Conservation (phyloP, 2,797 vertebrate species). For the Pangasius djambal region DNA sequence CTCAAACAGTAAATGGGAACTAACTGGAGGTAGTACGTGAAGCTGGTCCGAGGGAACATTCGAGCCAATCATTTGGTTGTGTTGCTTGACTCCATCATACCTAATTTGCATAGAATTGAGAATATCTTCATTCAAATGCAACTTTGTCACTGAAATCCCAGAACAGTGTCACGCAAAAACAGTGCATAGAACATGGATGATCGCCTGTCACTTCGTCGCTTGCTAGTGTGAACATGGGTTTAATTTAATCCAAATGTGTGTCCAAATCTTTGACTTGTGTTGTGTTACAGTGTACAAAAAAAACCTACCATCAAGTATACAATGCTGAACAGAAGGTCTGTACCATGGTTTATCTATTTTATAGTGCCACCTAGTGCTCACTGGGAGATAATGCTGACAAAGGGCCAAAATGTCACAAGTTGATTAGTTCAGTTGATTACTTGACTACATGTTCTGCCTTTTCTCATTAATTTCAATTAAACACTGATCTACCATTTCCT, state of each 20-base stretch:
- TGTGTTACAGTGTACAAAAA: neutral
- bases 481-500: conserved; percentile 18
- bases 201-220: neutral
- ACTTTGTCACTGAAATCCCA: neutral
- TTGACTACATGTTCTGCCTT: neutral
- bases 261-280: conserved; percentile 8
- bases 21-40: neutral
- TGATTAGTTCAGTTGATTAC: neutral
- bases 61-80: neutral
- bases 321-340: neutral
- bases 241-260: neutral
- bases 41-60: neutral
- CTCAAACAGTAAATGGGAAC: neutral
- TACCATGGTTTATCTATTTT: neutral
- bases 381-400: neutral
- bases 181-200: neutral
- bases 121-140: neutral
- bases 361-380: conserved; percentile 24
- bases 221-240: neutral
- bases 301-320: neutral
- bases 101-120: neutral
- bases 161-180: neutral
- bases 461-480: conserved; percentile 19
- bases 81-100: neutral
- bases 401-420: neutral